These are phyloP conservation scores for Phalera bucephala DNA, from an alignment of 2,888 invertebrate species.

Conservation along the genomic window DNA sequence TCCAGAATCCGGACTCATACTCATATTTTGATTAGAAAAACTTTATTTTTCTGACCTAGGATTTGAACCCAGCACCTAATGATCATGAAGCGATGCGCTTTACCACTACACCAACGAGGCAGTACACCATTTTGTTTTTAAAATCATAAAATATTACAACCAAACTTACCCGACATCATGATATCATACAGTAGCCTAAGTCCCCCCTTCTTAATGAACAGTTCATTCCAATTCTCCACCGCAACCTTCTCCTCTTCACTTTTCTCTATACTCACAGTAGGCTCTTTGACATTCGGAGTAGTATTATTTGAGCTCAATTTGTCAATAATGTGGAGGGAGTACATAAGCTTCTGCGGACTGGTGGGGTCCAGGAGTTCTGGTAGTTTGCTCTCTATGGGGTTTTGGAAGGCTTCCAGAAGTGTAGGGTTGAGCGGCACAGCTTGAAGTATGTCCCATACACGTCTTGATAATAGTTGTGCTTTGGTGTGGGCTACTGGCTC, in stretches of 20 bases:
- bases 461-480: conserved; percentile 93
- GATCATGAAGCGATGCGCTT: no score
- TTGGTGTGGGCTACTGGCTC: conserved; percentile 90
- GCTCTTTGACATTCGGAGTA: conserved; percentile 52
- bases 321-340: conserved; percentile 94
- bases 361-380: conserved; percentile 92
- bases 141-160: no score
- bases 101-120: no score
- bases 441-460: conserved; percentile 97
- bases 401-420: conserved; percentile 92
- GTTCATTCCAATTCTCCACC: conserved; percentile 86
- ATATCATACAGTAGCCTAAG: conserved; percentile 94
- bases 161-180: conserved; percentile 89
- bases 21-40: no score
- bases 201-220: conserved; percentile 94
- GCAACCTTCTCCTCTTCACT: conserved; percentile 59
- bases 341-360: conserved; percentile 97
- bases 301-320: conserved; percentile 65
- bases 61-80: no score
- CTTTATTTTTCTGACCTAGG: no score
- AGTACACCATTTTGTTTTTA: no score
- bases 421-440: conserved; percentile 95
- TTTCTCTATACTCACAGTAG: conserved; percentile 48
- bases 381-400: conserved; percentile 86
- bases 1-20: no score